A percentile compares a stretch with the other conserved stretches of the same genome.
Conservation (phyloP, 2,797 vertebrate genomes). For the Calcarius lapponicus region DNA sequence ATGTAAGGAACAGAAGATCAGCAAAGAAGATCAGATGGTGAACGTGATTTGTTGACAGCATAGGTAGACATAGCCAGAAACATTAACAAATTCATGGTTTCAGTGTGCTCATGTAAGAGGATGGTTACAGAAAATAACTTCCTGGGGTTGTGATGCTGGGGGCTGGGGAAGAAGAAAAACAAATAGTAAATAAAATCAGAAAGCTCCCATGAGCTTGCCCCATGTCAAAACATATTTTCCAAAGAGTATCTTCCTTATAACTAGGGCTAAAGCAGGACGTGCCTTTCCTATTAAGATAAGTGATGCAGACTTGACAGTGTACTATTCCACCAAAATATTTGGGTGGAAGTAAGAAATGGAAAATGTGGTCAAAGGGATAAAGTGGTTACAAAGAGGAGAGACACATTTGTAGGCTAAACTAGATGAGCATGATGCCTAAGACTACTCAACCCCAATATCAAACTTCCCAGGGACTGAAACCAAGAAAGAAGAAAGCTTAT, state of each 20-base stretch:
- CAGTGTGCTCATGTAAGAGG: neutral
- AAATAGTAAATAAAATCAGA: neutral
- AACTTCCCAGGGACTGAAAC: neutral
- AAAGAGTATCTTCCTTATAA: neutral
- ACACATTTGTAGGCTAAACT: neutral
- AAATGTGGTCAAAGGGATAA: neutral
- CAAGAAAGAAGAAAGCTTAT: neutral
- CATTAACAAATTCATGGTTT: neutral
- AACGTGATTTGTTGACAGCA: neutral
- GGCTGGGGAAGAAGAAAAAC: neutral
- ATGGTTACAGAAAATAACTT: neutral
- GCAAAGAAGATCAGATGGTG: neutral
- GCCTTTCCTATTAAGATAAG: neutral
- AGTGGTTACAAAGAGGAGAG: neutral
- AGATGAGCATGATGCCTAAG: neutral
- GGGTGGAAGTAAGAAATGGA: neutral
- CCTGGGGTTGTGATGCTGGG: neutral
- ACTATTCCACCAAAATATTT: neutral
- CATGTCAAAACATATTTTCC: neutral
- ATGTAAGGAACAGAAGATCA: neutral
- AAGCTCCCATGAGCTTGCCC: neutral
- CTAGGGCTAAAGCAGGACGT: neutral
- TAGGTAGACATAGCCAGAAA: neutral
- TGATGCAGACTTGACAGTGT: neutral
- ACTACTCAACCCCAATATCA: neutral